Evolutionary conservation across 2,797 vertebrate species (phyloP).

Genomic region (Mormyrus proboscirostris): DNA sequence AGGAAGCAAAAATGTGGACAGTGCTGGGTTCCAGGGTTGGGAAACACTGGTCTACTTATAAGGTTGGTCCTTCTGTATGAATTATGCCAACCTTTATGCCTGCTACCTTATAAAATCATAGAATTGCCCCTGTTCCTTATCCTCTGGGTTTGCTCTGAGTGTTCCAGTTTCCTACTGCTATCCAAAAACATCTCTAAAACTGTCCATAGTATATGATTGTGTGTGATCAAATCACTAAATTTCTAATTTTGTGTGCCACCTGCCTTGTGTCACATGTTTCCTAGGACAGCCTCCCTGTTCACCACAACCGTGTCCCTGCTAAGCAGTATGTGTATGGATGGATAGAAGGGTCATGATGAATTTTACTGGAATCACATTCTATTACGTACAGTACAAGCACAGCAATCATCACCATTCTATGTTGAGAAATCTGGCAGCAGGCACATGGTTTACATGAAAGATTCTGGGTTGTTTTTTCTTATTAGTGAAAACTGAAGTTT

Average conservation of each 20-base stretch:
- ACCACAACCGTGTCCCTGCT: neutral
- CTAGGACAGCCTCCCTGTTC: neutral
- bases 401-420: conserved; percentile 5
- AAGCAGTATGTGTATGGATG: neutral
- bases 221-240: neutral
- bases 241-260: neutral
- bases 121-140: neutral
- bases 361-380: neutral
- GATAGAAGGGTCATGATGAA: neutral
- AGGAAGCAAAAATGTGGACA: neutral
- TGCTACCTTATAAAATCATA: neutral
- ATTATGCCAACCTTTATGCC: neutral
- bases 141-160: neutral
- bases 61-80: neutral
- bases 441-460: conserved; percentile 4
- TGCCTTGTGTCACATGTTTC: neutral
- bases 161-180: neutral
- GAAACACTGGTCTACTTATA: neutral
- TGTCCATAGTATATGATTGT: neutral
- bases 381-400: neutral
- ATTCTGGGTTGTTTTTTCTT: neutral
- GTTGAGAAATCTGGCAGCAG: neutral
- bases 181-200: neutral
- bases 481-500: conserved; percentile 3
- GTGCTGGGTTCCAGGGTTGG: neutral